Conservation (phyloP, 1,140 invertebrate species). For the Ceratina australensis region DNA sequence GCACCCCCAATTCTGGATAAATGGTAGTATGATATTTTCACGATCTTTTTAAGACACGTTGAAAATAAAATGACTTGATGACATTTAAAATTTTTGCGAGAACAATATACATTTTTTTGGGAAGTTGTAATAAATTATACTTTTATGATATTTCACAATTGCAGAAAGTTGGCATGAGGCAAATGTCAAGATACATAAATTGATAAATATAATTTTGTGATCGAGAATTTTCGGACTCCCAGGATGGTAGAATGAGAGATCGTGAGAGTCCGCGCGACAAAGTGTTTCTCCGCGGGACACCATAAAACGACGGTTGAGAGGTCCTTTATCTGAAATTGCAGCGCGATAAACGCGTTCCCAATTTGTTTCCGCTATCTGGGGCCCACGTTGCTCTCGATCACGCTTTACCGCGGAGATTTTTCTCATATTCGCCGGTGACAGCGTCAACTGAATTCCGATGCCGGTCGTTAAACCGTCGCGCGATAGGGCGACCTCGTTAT, state of each 20-base stretch:
- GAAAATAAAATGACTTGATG: no score
- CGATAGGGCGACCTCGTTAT: conserved; percentile 38
- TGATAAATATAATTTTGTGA: no score
- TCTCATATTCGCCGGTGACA: conserved; percentile 6
- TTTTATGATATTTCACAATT: no score
- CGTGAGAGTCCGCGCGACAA: neutral
- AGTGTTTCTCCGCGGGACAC: neutral
- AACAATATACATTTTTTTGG: no score
- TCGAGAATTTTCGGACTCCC: no score
- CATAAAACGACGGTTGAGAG: neutral
- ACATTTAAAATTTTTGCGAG: no score
- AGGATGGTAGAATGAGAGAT: neutral
- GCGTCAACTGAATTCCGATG: conserved; percentile 3
- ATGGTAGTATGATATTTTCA: no score
- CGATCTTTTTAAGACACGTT: no score
- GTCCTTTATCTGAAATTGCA: conserved; percentile 9
- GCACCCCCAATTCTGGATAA: no score
- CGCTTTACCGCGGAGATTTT: conserved; percentile 32
- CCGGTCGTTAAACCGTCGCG: neutral
- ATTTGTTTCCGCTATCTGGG: conserved; percentile 36
- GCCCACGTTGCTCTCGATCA: conserved; percentile 41
- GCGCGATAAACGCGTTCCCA: conserved; percentile 21
- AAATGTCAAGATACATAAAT: no score
- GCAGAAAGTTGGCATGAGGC: no score
- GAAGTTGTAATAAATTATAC: no score